A percentile compares a stretch with the other conserved stretches of the same genome.
Conservation (phyloP, 2,888 invertebrate species). For the Oscheius sp. region DNA sequence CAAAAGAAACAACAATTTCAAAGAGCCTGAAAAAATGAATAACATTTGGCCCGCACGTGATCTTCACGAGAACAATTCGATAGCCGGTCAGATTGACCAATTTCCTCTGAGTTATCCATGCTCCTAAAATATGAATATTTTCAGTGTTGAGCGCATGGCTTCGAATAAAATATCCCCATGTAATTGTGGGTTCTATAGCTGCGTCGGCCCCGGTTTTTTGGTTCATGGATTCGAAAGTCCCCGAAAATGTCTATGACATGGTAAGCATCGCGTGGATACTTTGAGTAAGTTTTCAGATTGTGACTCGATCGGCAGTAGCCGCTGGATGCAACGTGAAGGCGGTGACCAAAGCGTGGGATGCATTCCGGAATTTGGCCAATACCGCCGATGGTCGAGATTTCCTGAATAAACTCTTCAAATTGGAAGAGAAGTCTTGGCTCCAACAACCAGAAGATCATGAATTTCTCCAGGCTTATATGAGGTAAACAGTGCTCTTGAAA, state of each 20-base stretch:
- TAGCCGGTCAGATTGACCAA: no score
- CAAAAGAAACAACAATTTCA: no score
- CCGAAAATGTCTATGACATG: slow-evolving; percentile 57
- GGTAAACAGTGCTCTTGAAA: not conserved
- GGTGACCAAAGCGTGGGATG: slow-evolving; percentile 84
- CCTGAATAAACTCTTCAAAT: slow-evolving; percentile 82
- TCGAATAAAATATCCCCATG: slow-evolving; percentile 91
- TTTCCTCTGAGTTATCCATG: no score
- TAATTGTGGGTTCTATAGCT: slow-evolving; percentile 86
- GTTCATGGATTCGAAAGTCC: slow-evolving; percentile 62
- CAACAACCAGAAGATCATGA: slow-evolving; percentile 58
- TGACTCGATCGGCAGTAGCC: slow-evolving; percentile 82
- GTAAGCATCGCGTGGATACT: slow-evolving; percentile 7
- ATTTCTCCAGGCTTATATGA: slow-evolving; percentile 43
- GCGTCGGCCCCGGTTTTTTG: slow-evolving; percentile 84
- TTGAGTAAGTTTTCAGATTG: slow-evolving; percentile 76
- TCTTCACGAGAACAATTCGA: no score
- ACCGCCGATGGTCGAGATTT: slow-evolving; percentile 81
- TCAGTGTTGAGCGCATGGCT: slow-evolving; percentile 96
- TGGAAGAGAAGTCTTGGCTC: slow-evolving; percentile 78
- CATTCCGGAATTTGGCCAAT: slow-evolving; percentile 78
- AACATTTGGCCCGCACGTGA: no score
- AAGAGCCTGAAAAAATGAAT: no score
- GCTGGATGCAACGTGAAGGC: slow-evolving; percentile 77
- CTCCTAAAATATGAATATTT: no score